Evolutionary conservation across 2,113 vertebrate species (phyloP).

Genomic region (Eublepharis macularius): DNA sequence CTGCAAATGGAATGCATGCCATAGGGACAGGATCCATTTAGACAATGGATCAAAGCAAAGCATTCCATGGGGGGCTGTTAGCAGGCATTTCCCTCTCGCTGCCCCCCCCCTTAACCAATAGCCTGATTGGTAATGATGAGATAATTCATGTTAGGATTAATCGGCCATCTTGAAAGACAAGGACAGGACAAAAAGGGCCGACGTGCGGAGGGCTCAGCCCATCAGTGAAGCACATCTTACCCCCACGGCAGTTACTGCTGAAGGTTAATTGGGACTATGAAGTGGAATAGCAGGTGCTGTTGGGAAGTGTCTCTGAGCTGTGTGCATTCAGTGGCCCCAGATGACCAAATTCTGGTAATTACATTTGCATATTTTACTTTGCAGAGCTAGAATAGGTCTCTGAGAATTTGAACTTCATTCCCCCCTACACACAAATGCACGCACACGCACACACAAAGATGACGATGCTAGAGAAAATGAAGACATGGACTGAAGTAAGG

Average conservation of each 20-base stretch:
- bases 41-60: slow-evolving; percentile 32
- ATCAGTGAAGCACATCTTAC: background rate
- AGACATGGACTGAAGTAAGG: background rate
- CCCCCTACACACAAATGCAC: too few species aligned
- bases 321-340: background rate
- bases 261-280: background rate
- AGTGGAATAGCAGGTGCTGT: too few species aligned
- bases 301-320: rapidly evolving
- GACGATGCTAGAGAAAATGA: background rate
- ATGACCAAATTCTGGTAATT: background rate
- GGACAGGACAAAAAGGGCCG: background rate
- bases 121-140: slow-evolving; percentile 56
- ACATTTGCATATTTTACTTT: too few species aligned
- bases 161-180: slow-evolving; percentile 30
- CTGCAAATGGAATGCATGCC: slow-evolving; percentile 50
- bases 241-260: background rate
- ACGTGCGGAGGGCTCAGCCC: background rate
- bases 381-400: background rate
- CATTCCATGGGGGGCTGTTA: slow-evolving; percentile 50
- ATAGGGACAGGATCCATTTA: slow-evolving; percentile 49
- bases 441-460: too few species aligned
- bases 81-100: slow-evolving; percentile 13
- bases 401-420: background rate
- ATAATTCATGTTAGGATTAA: slow-evolving; percentile 59
- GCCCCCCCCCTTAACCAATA: slow-evolving; percentile 36